A percentile compares a stretch with the other conserved stretches of the same genome.
phyloP scores from a whole-genome alignment of 2,113 vertebrate species.

The Ciconia boyciana region DNA sequence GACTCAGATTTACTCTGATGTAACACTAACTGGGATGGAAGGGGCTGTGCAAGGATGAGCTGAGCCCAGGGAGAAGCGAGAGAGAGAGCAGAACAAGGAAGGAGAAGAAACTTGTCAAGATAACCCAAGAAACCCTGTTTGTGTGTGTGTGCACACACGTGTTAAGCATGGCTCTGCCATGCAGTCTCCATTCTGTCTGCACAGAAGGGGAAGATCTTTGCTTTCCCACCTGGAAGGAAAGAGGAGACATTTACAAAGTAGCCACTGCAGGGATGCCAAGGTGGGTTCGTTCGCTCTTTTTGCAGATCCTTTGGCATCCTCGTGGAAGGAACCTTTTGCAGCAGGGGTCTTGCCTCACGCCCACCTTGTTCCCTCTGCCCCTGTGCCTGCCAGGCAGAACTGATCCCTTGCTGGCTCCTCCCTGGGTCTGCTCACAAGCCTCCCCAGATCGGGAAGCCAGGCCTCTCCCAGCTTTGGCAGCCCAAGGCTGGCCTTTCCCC shows the following conservation, averaged over 20 bases:
- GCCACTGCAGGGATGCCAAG: not conserved
- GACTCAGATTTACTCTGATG: not conserved
- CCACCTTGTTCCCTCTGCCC: not conserved
- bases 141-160: fast-evolving
- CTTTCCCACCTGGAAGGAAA: not conserved
- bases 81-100: not conserved
- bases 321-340: not conserved
- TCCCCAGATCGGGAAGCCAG: not conserved
- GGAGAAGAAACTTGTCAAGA: not conserved
- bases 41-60: not conserved
- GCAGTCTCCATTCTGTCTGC: not conserved
- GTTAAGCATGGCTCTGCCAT: not conserved
- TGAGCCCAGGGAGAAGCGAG: not conserved
- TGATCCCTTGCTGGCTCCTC: fast-evolving
- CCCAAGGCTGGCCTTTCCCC: conserved; percentile 31
- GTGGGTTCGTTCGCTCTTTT: not conserved
- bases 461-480: conserved; percentile 33
- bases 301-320: not conserved
- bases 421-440: not conserved
- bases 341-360: not conserved
- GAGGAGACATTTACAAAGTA: not conserved
- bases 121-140: not conserved
- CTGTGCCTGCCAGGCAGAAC: not conserved
- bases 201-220: not conserved
- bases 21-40: not conserved